Evolutionary conservation across 2,797 vertebrate species (phyloP).

Genomic region (Ceryle rudis): DNA sequence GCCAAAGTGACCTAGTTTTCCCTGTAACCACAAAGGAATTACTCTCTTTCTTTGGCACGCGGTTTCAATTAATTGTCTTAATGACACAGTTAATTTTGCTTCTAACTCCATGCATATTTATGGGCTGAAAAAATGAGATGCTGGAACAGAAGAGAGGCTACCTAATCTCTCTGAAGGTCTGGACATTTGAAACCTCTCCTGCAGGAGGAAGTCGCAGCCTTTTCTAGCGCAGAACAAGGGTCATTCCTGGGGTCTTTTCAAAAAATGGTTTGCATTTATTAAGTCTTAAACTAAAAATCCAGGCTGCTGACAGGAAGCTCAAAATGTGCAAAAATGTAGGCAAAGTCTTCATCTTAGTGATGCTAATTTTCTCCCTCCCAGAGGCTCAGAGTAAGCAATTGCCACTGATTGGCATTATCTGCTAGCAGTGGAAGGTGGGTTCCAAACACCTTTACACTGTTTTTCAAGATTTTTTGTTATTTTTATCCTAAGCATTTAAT

Average conservation of each 20-base stretch:
- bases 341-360: not conserved
- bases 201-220: not conserved
- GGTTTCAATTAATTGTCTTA: slow-evolving; percentile 33
- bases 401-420: not conserved
- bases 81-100: slow-evolving; percentile 31
- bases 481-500: slow-evolving; percentile 22
- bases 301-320: not conserved
- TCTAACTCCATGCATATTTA: slow-evolving; percentile 1
- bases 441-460: not conserved
- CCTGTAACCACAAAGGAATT: not conserved
- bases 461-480: not conserved
- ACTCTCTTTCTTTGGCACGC: not conserved
- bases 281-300: slow-evolving; percentile 8
- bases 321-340: not conserved
- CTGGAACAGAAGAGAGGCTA: not conserved
- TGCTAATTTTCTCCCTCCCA: not conserved
- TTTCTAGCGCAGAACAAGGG: not conserved
- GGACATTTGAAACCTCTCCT: not conserved
- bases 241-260: not conserved
- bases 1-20: not conserved
- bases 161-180: not conserved
- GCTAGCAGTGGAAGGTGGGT: not conserved
- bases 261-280: not conserved
- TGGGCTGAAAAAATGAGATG: not conserved
- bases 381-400: not conserved